phyloP scores from a whole-genome alignment of 2,888 invertebrate species.

The Eulithis testata region DNA sequence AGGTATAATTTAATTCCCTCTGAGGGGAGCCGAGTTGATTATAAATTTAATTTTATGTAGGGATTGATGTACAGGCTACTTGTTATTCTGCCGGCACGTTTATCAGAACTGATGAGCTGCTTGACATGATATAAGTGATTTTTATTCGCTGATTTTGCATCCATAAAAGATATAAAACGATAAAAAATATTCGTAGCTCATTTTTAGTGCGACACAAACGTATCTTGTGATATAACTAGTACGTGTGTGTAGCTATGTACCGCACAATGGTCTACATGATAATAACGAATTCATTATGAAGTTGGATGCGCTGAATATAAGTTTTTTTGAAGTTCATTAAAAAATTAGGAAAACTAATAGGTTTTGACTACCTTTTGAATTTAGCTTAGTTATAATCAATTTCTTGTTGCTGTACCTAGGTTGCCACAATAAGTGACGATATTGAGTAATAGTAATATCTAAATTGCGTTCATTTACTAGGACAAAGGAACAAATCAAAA shows the following conservation, averaged over 20 bases:
- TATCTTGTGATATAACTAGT: no score
- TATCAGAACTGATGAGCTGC: conserved; percentile 69
- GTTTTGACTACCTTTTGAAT: no score
- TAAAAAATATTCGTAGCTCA: not conserved
- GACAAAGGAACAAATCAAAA: conserved; percentile 73
- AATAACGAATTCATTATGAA: no score
- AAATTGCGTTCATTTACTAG: conserved; percentile 66
- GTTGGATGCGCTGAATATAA: no score
- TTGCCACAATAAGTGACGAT: conserved; percentile 48
- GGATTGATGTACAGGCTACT: conserved; percentile 69
- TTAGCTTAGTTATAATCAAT: no score
- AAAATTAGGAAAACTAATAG: no score
- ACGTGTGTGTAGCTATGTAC: no score
- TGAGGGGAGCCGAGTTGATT: conserved; percentile 74
- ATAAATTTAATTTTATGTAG: conserved; percentile 81
- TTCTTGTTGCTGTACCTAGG: no score
- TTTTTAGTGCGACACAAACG: no score
- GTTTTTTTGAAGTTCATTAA: no score
- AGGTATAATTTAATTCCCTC: conserved; percentile 80
- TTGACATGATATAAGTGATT: conserved; percentile 59
- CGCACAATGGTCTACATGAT: no score
- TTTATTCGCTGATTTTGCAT: conserved; percentile 41
- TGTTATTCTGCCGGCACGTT: conserved; percentile 73
- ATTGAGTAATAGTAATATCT: conserved; percentile 55
- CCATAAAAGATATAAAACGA: not conserved